Conservation (phyloP, 2,797 vertebrate genomes). For the Acrocephalus scirpaceus region DNA sequence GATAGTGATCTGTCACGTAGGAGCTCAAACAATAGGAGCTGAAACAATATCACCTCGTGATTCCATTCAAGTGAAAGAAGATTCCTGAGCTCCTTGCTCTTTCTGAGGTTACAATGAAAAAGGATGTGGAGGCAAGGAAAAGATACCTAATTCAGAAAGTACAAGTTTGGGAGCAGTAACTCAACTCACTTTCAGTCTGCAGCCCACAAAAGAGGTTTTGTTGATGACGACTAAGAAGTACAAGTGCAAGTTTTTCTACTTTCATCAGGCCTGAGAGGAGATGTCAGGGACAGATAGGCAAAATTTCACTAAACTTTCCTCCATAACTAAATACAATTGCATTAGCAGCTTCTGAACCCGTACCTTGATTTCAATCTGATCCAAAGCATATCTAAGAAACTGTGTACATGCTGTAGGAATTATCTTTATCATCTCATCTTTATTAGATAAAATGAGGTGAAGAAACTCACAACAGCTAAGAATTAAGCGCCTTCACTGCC, state of each 20-base stretch:
- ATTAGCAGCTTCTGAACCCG: not conserved
- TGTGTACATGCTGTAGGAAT: rapidly evolving
- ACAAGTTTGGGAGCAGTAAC: not conserved
- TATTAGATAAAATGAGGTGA: not conserved
- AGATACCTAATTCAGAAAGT: not conserved
- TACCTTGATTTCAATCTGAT: not conserved
- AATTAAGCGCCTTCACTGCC: not conserved
- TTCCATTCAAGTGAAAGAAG: not conserved
- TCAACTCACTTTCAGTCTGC: not conserved
- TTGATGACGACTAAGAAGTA: not conserved
- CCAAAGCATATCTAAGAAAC: not conserved
- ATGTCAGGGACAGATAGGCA: not conserved
- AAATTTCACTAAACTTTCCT: not conserved
- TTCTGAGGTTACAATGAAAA: not conserved
- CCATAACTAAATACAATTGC: not conserved
- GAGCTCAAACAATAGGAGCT: not conserved
- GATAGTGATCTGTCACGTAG: not conserved
- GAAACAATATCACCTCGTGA: not conserved
- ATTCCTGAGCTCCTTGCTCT: not conserved
- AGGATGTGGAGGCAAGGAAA: not conserved
- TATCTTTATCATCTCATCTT: not conserved
- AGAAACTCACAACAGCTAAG: not conserved
- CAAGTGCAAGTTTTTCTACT: not conserved
- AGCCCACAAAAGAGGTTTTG: not conserved
- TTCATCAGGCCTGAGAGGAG: not conserved